phyloP scores from a whole-genome alignment of 2,113 vertebrate species.

The Paraplagusia blochii region DNA sequence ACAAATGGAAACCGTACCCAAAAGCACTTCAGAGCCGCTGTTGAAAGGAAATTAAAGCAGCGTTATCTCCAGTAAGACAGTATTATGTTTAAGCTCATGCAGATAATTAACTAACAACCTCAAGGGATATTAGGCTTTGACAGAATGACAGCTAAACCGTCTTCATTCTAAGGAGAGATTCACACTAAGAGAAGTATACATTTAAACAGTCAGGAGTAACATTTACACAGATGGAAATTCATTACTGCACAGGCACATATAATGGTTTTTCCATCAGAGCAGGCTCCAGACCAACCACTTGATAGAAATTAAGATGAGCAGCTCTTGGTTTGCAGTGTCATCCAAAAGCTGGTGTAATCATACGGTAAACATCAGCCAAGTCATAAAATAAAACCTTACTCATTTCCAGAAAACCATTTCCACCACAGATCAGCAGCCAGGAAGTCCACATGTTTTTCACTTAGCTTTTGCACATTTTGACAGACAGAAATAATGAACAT shows the following conservation, averaged over 20 bases:
- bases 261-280: not conserved
- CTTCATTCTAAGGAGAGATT: not conserved
- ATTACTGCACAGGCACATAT: not conserved
- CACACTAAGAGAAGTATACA: not conserved
- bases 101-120: not conserved
- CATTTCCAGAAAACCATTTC: conserved; percentile 22
- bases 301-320: conserved; percentile 20
- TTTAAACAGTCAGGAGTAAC: not conserved
- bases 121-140: not conserved
- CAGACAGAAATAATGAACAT: conserved; percentile 48
- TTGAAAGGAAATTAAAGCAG: not conserved
- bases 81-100: not conserved
- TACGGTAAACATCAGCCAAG: conserved; percentile 23
- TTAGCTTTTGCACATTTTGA: conserved; percentile 23
- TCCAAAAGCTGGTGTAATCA: conserved; percentile 34
- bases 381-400: conserved; percentile 38
- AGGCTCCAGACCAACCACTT: conserved; percentile 4
- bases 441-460: conserved; percentile 34
- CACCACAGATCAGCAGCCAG: conserved; percentile 27
- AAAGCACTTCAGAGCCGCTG: not conserved
- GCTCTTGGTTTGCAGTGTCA: conserved; percentile 15
- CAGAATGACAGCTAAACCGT: not conserved
- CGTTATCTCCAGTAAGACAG: not conserved
- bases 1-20: not conserved
- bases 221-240: not conserved